phyloP scores from a whole-genome alignment of 2,113 vertebrate species.

The Piliocolobus tephrosceles region DNA sequence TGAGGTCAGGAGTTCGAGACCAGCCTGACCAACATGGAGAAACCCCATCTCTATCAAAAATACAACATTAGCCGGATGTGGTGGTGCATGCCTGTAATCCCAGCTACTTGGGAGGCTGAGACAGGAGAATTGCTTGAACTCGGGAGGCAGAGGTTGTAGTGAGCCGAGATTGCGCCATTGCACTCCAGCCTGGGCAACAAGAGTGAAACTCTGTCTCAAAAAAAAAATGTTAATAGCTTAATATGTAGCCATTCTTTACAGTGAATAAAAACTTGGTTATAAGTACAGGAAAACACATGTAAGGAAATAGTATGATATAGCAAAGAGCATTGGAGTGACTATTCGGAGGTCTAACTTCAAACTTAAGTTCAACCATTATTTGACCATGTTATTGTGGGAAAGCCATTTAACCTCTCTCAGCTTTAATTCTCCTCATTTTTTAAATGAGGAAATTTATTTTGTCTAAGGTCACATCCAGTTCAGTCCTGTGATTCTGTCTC shows the following conservation, averaged over 20 bases:
- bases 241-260: slow-evolving; percentile 37
- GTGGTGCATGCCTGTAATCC: no score
- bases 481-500: not conserved
- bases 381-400: not conserved
- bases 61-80: no score
- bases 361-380: not conserved
- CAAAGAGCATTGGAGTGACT: not conserved
- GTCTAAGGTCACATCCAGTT: slow-evolving; percentile 11
- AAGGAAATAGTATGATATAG: not conserved
- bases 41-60: no score
- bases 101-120: no score
- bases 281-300: not conserved
- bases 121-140: no score
- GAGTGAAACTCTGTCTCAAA: no score
- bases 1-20: no score
- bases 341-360: not conserved
- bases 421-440: not conserved
- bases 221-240: slow-evolving; percentile 7
- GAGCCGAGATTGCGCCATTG: no score
- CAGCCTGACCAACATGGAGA: no score
- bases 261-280: not conserved
- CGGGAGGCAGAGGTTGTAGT: no score
- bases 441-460: slow-evolving; percentile 2
- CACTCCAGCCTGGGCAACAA: no score
- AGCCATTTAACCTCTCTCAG: not conserved